Percentiles rank a stretch among this genome's conserved stretches.
Conservation (phyloP, 2,888 invertebrate species). For the Cantharis flavilabris region DNA sequence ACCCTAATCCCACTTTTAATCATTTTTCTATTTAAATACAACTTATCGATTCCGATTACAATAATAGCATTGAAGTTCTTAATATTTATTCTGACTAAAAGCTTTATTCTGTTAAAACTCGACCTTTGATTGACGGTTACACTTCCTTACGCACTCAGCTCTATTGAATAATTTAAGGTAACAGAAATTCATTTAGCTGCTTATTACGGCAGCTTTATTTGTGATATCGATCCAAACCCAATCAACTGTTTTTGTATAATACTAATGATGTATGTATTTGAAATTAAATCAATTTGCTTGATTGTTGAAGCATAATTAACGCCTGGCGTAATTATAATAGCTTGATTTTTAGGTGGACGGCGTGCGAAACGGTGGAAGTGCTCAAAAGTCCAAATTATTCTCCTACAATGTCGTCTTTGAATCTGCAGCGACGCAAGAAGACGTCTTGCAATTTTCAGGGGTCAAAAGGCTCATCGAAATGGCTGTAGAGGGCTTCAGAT, state of each 20-base stretch:
- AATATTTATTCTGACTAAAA: background rate
- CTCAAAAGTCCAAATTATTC: conserved; percentile 79
- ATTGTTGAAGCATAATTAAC: background rate
- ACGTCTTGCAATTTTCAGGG: conserved; percentile 88
- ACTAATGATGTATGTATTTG: background rate
- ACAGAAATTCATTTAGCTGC: background rate
- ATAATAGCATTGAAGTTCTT: background rate
- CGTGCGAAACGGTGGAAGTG: conserved; percentile 56
- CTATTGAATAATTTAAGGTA: background rate
- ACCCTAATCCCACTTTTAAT: background rate
- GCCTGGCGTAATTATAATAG: background rate
- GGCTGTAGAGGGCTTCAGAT: conserved; percentile 92
- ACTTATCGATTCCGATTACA: background rate
- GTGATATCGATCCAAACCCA: background rate
- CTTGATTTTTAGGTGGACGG: conserved; percentile 56
- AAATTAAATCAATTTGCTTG: background rate
- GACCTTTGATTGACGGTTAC: background rate
- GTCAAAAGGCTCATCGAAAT: conserved; percentile 89
- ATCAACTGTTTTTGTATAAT: background rate
- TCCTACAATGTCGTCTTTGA: conserved; percentile 95
- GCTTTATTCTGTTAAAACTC: background rate
- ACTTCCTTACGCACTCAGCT: background rate
- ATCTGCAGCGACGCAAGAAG: conserved; percentile 83
- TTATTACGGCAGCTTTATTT: background rate
- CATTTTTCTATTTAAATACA: background rate